These are phyloP conservation scores for Spodoptera picta DNA, from an alignment of 2,888 invertebrate species.

Conservation along the genomic window DNA sequence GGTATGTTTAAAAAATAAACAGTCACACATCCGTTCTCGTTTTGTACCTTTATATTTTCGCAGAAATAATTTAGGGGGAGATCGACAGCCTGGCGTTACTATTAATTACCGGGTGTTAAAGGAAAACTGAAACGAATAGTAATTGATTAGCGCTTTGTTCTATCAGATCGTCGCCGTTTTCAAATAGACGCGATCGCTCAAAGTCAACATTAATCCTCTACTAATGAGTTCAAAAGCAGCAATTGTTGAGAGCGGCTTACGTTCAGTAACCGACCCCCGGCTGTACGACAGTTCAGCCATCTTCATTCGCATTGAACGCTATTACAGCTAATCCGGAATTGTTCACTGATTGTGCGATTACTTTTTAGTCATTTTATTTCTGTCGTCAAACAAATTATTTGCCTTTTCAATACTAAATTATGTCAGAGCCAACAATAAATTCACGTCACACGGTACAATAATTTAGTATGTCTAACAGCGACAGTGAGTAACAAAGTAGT, in stretches of 20 bases:
- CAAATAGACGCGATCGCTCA: slow-evolving; percentile 80
- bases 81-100: slow-evolving; percentile 35
- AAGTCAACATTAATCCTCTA: slow-evolving; percentile 82
- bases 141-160: slow-evolving; percentile 75
- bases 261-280: slow-evolving; percentile 58
- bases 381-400: slow-evolving; percentile 1
- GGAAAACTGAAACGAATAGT: slow-evolving; percentile 68
- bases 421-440: slow-evolving; percentile 26
- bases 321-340: slow-evolving; percentile 25
- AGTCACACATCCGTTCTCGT: slow-evolving; percentile 36
- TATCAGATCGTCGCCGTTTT: slow-evolving; percentile 70
- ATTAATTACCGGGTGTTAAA: slow-evolving; percentile 64
- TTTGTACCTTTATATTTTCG: slow-evolving; percentile 25
- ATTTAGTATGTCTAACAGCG: slow-evolving; percentile 34
- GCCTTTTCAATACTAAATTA: slow-evolving; percentile 14
- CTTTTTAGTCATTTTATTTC: slow-evolving; percentile 18
- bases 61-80: slow-evolving; percentile 12
- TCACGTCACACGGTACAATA: slow-evolving; percentile 26
- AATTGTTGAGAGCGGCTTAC: slow-evolving; percentile 74
- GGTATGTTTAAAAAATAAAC: slow-evolving; percentile 39
- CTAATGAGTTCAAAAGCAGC: slow-evolving; percentile 85
- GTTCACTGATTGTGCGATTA: slow-evolving; percentile 13
- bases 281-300: slow-evolving; percentile 35
- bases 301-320: slow-evolving; percentile 36
- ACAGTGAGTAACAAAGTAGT: slow-evolving; percentile 39